Percentiles rank a stretch among this genome's conserved stretches.
Conservation (phyloP, 1,140 invertebrate species). For the Brachionus rotundiformis region DNA sequence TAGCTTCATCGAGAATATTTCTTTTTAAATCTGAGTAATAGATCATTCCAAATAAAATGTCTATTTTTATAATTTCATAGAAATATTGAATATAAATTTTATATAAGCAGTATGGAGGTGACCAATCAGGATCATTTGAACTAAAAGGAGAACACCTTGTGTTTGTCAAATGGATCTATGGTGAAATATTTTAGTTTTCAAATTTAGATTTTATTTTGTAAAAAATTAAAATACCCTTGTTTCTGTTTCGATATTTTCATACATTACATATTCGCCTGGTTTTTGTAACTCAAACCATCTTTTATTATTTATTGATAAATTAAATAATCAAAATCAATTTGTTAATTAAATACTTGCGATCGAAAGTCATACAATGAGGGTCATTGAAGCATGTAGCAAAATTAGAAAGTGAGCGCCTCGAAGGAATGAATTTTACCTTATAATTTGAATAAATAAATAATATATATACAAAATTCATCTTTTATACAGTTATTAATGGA, state of each 20-base stretch:
- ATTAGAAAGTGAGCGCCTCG: background rate
- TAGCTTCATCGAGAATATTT: background rate
- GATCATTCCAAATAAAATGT: background rate
- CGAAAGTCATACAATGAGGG: conserved; percentile 19
- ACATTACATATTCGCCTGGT: conserved; percentile 30
- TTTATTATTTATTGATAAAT: too few relatives aligned
- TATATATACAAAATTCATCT: background rate
- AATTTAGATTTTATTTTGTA: background rate
- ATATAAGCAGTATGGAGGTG: background rate
- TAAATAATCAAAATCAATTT: background rate
- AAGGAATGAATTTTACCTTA: background rate
- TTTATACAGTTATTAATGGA: background rate
- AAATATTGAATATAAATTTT: conserved; percentile 1
- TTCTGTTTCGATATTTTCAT: conserved; percentile 9
- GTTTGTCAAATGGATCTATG: conserved; percentile 3
- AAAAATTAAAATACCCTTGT: conserved; percentile 21
- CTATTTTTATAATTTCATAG: conserved; percentile 17
- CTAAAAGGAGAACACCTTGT: background rate
- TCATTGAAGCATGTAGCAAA: background rate
- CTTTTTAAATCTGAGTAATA: conserved; percentile 8
- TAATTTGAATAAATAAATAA: background rate
- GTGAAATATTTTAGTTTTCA: background rate
- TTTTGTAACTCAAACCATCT: background rate
- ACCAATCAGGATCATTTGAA: background rate
- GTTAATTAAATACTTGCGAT: background rate